Evolutionary conservation across 2,113 vertebrate species (phyloP).

Genomic region (Macquaria ambigua): DNA sequence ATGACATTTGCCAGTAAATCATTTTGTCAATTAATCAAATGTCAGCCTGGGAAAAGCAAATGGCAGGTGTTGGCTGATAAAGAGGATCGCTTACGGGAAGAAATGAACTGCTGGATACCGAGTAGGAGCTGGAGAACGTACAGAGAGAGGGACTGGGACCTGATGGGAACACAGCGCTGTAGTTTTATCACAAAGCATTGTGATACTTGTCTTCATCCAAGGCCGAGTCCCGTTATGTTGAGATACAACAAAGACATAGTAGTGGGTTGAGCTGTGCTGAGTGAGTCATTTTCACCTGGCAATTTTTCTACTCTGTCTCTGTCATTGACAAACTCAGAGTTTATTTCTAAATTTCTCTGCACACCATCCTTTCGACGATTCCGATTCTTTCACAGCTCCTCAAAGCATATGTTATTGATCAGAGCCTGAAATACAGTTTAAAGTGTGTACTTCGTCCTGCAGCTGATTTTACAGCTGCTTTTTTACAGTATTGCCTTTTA

Average conservation of each 20-base stretch:
- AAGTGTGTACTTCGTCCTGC: background rate
- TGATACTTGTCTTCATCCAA: background rate
- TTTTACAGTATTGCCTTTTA: background rate
- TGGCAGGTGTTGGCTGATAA: conserved; percentile 67
- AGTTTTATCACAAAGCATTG: conserved; percentile 3
- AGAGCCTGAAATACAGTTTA: background rate
- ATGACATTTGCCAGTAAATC: conserved; percentile 73
- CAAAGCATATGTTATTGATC: background rate
- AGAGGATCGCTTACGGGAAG: conserved; percentile 19
- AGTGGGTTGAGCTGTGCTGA: background rate
- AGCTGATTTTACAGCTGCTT: background rate
- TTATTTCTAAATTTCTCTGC: background rate
- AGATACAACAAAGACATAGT: conserved; percentile 1
- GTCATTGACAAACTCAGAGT: background rate
- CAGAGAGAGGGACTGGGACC: background rate
- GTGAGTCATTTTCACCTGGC: conserved; percentile 16
- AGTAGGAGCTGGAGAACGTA: conserved; percentile 8
- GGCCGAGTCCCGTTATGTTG: too few relatives aligned
- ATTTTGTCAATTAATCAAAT: conserved; percentile 75
- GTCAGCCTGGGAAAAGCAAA: conserved; percentile 70
- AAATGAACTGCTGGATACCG: conserved; percentile 46
- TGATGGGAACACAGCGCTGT: background rate
- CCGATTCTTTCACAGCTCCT: background rate
- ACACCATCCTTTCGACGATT: background rate
- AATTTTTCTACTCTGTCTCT: background rate